Evolutionary conservation across 2,888 invertebrate species (phyloP).

Genomic region (Campoletis raptor): DNA sequence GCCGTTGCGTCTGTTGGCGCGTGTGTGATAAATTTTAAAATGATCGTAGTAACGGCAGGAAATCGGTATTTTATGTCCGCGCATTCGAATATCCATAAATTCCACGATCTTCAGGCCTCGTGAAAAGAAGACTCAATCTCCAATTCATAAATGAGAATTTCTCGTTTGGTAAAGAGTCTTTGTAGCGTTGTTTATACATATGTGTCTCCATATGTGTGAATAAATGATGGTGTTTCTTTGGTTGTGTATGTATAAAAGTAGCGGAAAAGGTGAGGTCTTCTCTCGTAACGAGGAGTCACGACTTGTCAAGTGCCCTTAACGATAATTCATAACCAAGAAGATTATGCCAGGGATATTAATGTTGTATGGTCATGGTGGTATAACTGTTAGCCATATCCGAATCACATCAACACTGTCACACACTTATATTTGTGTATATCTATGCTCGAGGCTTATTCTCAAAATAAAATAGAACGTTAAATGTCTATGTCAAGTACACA

Average conservation of each 20-base stretch:
- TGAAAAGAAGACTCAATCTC: constrained; percentile 57
- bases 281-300: constrained; percentile 69
- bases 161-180: constrained; percentile 15
- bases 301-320: constrained; percentile 69
- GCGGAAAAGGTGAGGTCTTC: constrained; percentile 5
- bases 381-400: constrained; percentile 45
- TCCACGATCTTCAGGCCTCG: neutral
- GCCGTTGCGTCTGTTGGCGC: neutral
- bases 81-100: constrained; percentile 52
- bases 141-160: constrained; percentile 49
- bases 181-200: constrained; percentile 2
- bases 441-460: neutral
- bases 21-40: constrained; percentile 39
- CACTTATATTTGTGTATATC: neutral
- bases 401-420: constrained; percentile 25
- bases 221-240: constrained; percentile 7
- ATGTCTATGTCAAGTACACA: neutral
- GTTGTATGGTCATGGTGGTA: constrained; percentile 44
- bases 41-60: constrained; percentile 40
- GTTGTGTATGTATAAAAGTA: neutral
- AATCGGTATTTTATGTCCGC: constrained; percentile 64
- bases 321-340: constrained; percentile 69
- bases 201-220: constrained; percentile 27
- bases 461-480: constrained; percentile 9
- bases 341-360: constrained; percentile 68